Evolutionary conservation across 2,113 vertebrate species (phyloP).

Genomic region (Gavialis gangeticus): DNA sequence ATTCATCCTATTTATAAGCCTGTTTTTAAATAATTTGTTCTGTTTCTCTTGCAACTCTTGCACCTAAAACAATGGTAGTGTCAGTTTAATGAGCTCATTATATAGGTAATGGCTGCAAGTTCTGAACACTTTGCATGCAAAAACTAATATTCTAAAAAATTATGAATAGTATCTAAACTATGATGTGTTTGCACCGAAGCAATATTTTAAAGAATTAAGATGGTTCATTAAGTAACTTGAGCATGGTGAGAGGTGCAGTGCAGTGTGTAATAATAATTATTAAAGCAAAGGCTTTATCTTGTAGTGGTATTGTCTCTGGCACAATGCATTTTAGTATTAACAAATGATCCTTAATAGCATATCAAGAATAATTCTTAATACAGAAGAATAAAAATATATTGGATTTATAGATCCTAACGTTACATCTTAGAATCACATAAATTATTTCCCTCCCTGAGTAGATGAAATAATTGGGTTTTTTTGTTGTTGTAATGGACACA

Average conservation of each 20-base stretch:
- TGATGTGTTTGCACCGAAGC: neutral
- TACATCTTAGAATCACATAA: neutral
- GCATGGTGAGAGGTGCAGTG: neutral
- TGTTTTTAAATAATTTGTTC: neutral
- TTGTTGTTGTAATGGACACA: neutral
- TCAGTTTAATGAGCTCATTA: neutral
- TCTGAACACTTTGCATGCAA: neutral
- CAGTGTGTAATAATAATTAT: neutral
- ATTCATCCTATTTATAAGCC: neutral
- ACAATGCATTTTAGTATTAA: conserved; percentile 3
- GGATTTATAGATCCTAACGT: neutral
- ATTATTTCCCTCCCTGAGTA: neutral
- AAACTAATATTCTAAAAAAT: neutral
- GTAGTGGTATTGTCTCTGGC: neutral
- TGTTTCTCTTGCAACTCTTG: neutral
- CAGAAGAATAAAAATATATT: too few species aligned
- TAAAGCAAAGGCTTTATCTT: neutral
- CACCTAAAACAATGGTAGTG: neutral
- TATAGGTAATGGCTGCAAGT: neutral
- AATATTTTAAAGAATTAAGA: neutral
- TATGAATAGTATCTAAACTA: neutral
- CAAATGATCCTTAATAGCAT: neutral
- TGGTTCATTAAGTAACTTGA: conserved; percentile 19
- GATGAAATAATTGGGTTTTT: neutral
- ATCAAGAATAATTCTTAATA: neutral